Conservation (phyloP, 1,140 invertebrate species). For the Drosophila aff. region DNA sequence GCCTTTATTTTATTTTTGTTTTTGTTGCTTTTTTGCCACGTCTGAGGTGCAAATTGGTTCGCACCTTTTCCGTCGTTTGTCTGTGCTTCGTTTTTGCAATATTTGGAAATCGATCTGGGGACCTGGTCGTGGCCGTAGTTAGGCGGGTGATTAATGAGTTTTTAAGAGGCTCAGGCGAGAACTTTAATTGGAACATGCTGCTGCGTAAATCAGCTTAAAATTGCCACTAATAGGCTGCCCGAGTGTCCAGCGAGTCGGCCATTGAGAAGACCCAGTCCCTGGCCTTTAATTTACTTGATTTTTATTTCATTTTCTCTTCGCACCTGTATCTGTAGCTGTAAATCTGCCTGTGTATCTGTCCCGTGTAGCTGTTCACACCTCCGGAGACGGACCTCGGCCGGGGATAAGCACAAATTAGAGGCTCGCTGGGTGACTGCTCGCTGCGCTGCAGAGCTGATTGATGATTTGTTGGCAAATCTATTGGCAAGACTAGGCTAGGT, state of each 20-base stretch:
- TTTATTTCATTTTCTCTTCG: neutral
- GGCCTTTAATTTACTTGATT: conserved; percentile 1
- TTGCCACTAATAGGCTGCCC: conserved; percentile 81
- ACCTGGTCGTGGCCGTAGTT: conserved; percentile 62
- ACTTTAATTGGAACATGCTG: conserved; percentile 83
- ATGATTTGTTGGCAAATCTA: conserved; percentile 79
- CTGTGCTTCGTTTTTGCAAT: conserved; percentile 49
- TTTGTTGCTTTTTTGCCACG: conserved; percentile 52
- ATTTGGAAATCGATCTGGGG: conserved; percentile 80
- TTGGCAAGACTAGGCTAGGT: conserved; percentile 48
- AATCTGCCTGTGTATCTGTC: conserved; percentile 23
- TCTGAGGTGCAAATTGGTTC: conserved; percentile 83
- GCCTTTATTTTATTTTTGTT: neutral
- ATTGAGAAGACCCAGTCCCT: conserved; percentile 20
- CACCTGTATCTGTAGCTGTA: conserved; percentile 6
- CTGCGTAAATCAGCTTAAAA: conserved; percentile 84
- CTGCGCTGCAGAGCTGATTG: conserved; percentile 41
- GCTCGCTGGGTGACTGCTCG: conserved; percentile 24
- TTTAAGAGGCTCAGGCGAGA: conserved; percentile 83
- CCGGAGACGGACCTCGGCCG: neutral
- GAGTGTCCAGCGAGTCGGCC: conserved; percentile 4
- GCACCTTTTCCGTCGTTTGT: conserved; percentile 60
- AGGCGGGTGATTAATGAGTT: conserved; percentile 84
- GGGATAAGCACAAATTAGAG: conserved; percentile 53
- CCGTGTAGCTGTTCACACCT: conserved; percentile 66